Evolutionary conservation across 2,113 vertebrate genomes (phyloP), one percentile per base, ranked within the genome.

Genomic region (Alosa alosa): DNA sequence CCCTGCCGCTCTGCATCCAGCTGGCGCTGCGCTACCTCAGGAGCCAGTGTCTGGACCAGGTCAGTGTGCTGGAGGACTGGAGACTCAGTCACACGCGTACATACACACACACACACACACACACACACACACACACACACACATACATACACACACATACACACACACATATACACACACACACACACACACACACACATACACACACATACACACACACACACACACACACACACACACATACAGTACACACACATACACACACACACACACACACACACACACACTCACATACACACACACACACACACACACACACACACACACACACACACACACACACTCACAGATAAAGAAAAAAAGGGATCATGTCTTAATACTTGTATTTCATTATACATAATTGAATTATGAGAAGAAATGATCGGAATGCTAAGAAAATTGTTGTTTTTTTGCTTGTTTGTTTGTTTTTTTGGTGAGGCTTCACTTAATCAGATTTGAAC

Each of bases 21-120:
- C 97, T 98, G 91, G 98, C 98, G 0, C 94, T 99, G 45, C 92
- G 94, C 84, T 98, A 96, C 86, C 96, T 99, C 52, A 94, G 96
- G 60, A 96, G 93, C 88, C 96, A 96, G 89, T 99, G 98, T 89
- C 95, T 99, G 0, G 98, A 99, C 92, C 98, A 99, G 98, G 98
- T 99, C 92, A 64, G 90, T 31, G 25, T 1, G 3, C 4, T 18
- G 20, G 52, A 20, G 52, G 2, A 18, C 52, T 4, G 17, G 2
- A 20, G 17, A 22, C 55, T 11, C 47, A 49, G 47, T 10, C 22
- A 64, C n/a, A 22, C 20, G 8, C 20, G 25, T 22, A 49, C n/a
- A 25, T 1, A 22, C 20, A n/a, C 60, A 64, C 60, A 8, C 22
- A 64, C n/a, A 22, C 20, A n/a, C 20, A 64, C 60, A 49, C 7